phyloP scores from a whole-genome alignment of 2,888 invertebrate genomes.

The Drosophila kuntzei region DNA sequence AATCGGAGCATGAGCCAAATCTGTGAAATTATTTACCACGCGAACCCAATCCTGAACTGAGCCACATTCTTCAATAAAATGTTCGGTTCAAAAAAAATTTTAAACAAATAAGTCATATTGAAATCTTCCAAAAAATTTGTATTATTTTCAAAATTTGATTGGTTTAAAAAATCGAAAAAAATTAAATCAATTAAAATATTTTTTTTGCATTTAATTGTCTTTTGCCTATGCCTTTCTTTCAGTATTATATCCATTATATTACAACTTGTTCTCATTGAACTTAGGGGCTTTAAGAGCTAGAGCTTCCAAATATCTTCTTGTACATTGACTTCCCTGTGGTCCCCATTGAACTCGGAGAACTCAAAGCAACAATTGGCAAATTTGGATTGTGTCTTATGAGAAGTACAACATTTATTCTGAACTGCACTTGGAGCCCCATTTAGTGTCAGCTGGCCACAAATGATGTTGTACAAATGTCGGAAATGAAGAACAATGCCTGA shows the following conservation, averaged over 20 bases:
- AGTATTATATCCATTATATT: background rate
- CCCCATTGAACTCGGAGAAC: background rate
- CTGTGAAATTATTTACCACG: too few relatives aligned
- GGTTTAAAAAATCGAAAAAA: too few relatives aligned
- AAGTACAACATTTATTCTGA: background rate
- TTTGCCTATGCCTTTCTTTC: background rate
- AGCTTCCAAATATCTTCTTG: background rate
- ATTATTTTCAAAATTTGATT: too few relatives aligned
- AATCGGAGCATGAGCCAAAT: too few relatives aligned
- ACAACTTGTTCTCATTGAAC: background rate
- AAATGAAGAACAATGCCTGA: conserved; percentile 8
- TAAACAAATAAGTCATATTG: too few relatives aligned
- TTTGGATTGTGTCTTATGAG: background rate
- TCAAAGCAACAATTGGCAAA: conserved; percentile 1
- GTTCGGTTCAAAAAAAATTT: too few relatives aligned
- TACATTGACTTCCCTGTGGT: background rate
- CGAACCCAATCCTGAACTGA: too few relatives aligned
- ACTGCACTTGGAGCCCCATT: background rate
- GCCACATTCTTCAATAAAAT: too few relatives aligned
- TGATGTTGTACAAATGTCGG: conserved; percentile 35
- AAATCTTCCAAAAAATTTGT: too few relatives aligned
- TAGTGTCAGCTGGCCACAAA: background rate
- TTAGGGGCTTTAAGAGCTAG: background rate
- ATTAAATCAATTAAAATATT: too few relatives aligned
- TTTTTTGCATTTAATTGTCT: too few relatives aligned